Conservation (phyloP, 2,888 invertebrate genomes). For the Oligia fasciuncula region DNA sequence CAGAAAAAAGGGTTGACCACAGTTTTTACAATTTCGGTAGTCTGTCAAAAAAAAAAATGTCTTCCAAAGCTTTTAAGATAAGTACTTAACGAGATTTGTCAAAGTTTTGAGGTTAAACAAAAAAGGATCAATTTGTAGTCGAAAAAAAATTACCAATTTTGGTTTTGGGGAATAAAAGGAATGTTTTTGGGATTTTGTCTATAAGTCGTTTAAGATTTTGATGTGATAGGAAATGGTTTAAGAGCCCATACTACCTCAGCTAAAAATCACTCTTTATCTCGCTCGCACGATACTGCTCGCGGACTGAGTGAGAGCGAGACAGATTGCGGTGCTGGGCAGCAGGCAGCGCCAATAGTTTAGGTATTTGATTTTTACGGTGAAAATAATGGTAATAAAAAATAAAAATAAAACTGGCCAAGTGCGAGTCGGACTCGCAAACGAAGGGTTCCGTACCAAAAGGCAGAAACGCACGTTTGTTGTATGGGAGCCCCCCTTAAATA, state of each 20-base stretch:
- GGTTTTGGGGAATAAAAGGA: not conserved
- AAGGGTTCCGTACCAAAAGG: too few species aligned
- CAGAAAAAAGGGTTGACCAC: conserved; percentile 20
- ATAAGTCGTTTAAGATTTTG: conserved; percentile 12
- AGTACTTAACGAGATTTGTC: conserved; percentile 30
- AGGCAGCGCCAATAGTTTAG: too few species aligned
- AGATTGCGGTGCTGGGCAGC: too few species aligned
- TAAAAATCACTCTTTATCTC: too few species aligned
- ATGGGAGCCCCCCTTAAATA: too few species aligned
- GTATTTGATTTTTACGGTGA: too few species aligned
- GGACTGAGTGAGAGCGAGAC: too few species aligned
- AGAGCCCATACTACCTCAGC: not conserved
- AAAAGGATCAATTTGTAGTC: conserved; percentile 14
- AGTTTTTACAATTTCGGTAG: conserved; percentile 31
- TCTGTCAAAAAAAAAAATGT: conserved; percentile 11
- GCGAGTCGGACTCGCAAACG: too few species aligned
- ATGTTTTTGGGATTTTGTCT: not conserved
- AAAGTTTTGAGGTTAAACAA: conserved; percentile 21
- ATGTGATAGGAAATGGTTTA: not conserved
- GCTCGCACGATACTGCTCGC: too few species aligned
- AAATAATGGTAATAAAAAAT: too few species aligned
- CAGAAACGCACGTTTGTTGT: too few species aligned
- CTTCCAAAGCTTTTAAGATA: conserved; percentile 35
- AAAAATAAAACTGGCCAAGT: too few species aligned
- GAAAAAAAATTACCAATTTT: not conserved